Conservation (phyloP, 2,113 vertebrate genomes). For the Stigmatopora nigra region DNA sequence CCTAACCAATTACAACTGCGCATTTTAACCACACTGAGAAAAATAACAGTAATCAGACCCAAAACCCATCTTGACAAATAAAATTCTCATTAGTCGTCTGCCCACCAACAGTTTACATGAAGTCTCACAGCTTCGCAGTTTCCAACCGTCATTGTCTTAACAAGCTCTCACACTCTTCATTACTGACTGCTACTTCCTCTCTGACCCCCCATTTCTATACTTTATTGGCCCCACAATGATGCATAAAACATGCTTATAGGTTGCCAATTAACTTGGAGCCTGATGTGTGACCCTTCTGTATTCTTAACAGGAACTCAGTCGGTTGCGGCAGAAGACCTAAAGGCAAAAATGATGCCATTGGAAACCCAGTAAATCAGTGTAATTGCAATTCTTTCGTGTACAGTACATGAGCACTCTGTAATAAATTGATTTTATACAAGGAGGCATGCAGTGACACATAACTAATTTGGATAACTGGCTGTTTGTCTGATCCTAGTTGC, state of each 20-base stretch:
- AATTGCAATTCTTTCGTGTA: neutral
- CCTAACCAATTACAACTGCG: conserved; percentile 9
- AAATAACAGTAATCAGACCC: neutral
- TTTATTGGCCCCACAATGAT: conserved; percentile 27
- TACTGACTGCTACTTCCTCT: conserved; percentile 7
- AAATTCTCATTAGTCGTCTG: conserved; percentile 46
- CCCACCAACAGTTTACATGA: conserved; percentile 34
- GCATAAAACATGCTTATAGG: conserved; percentile 45
- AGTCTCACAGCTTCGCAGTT: conserved; percentile 16
- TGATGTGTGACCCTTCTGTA: conserved; percentile 15
- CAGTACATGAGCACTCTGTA: conserved; percentile 1
- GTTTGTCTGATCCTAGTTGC: neutral
- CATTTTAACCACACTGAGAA: conserved; percentile 25
- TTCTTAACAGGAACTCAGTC: conserved; percentile 33
- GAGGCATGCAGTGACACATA: conserved; percentile 4
- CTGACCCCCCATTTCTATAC: conserved; percentile 5
- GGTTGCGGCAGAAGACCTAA: conserved; percentile 27
- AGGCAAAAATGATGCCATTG: conserved; percentile 17
- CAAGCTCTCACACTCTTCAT: conserved; percentile 18
- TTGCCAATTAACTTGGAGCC: conserved; percentile 52
- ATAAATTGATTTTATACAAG: conserved; percentile 4
- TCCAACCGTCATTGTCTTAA: conserved; percentile 25
- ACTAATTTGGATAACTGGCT: conserved; percentile 2
- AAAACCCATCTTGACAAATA: conserved; percentile 36
- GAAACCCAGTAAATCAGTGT: neutral